These are phyloP conservation scores for Dasysyrphus albostriatus DNA, from an alignment of 2,888 invertebrate species.

Conservation along the genomic window DNA sequence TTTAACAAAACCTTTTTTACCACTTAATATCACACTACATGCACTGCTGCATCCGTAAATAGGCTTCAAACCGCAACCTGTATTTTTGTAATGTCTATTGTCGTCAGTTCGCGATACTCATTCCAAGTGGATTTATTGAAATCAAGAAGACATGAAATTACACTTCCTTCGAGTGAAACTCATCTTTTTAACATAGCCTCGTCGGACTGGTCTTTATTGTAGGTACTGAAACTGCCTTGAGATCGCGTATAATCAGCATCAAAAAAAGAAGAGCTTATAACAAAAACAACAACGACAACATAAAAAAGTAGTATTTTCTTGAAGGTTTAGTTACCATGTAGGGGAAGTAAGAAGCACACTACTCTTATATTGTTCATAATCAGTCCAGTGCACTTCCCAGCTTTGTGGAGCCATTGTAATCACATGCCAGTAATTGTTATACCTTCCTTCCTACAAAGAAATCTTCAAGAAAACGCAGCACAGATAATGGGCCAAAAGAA, in stretches of 20 bases:
- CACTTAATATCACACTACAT: conserved; percentile 48
- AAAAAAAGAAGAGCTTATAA: conserved; percentile 1
- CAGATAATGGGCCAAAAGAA: conserved; percentile 56
- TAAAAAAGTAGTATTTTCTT: conserved; percentile 22
- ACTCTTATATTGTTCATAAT: conserved; percentile 66
- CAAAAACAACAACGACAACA: too few relatives aligned
- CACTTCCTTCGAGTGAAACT: conserved; percentile 46
- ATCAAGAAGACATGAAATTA: conserved; percentile 68
- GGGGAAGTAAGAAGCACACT: conserved; percentile 17
- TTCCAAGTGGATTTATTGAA: conserved; percentile 67
- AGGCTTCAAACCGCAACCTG: conserved; percentile 56
- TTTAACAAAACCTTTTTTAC: conserved; percentile 35
- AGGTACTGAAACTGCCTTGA: conserved; percentile 4
- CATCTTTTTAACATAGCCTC: conserved; percentile 52
- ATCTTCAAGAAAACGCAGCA: conserved; percentile 35
- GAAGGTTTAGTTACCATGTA: conserved; percentile 55
- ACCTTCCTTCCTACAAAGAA: conserved; percentile 28
- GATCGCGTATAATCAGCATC: background rate
- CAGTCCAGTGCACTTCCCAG: conserved; percentile 67
- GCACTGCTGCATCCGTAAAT: conserved; percentile 57
- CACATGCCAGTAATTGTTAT: conserved; percentile 64
- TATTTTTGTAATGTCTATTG: conserved; percentile 28
- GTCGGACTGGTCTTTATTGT: conserved; percentile 34
- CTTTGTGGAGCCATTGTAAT: conserved; percentile 64
- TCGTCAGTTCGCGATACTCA: conserved; percentile 25